A percentile compares a stretch with the other conserved stretches of the same genome.
Conservation (phyloP, 2,113 vertebrate species). For the Mohoua ochrocephala region DNA sequence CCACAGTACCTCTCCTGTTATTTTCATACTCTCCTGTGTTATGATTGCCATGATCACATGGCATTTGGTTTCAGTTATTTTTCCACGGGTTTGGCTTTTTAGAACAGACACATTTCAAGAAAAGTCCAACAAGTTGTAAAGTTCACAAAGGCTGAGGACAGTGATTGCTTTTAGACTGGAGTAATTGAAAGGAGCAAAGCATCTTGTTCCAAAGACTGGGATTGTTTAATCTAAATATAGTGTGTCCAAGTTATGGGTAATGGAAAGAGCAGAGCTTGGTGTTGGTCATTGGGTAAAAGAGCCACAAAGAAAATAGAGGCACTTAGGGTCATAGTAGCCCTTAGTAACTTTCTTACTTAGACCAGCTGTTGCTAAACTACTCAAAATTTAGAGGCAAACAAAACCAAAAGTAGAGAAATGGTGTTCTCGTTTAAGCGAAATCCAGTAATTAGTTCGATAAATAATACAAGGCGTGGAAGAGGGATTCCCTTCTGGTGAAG, state of each 20-base stretch:
- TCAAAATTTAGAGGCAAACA: background rate
- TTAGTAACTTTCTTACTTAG: background rate
- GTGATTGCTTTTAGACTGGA: background rate
- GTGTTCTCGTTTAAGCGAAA: background rate
- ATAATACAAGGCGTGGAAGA: background rate
- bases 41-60: slow-evolving; percentile 56
- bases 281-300: background rate
- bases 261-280: background rate
- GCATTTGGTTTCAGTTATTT: slow-evolving; percentile 72
- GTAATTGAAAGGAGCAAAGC: background rate
- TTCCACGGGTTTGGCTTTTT: slow-evolving; percentile 68
- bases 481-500: background rate
- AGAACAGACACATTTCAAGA: slow-evolving; percentile 56
- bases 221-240: background rate
- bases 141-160: slow-evolving; percentile 43
- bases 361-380: background rate
- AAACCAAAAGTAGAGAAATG: background rate
- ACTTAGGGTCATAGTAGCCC: background rate
- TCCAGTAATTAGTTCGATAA: background rate
- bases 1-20: slow-evolving; percentile 70
- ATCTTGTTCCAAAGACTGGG: background rate
- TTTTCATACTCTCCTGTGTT: slow-evolving; percentile 68
- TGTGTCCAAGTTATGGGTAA: background rate
- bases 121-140: slow-evolving; percentile 55
- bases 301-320: background rate